phyloP scores from a whole-genome alignment of 1,140 invertebrate genomes.

The Zeugodacus cucurbitae region DNA sequence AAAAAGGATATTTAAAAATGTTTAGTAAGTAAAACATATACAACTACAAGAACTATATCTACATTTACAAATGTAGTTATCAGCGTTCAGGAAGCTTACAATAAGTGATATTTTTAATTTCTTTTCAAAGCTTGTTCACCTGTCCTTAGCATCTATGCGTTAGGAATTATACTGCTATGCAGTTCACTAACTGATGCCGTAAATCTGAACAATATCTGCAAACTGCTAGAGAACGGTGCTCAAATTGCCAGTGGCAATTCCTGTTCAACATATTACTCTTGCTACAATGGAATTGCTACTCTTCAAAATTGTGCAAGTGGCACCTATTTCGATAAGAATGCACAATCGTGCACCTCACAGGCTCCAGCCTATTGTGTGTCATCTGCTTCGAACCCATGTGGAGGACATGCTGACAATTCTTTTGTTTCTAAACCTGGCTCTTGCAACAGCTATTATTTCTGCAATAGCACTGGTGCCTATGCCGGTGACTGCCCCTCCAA shows the following conservation, averaged over 20 bases:
- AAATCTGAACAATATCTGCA: slow-evolving; percentile 50
- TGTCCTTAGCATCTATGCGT: neutral
- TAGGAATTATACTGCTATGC: neutral
- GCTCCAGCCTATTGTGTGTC: slow-evolving; percentile 43
- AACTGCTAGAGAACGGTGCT: slow-evolving; percentile 44
- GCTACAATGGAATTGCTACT: slow-evolving; percentile 43
- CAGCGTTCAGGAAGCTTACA: neutral
- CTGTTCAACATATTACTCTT: slow-evolving; percentile 49
- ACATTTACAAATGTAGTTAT: neutral
- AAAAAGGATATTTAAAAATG: neutral
- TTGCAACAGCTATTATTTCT: slow-evolving; percentile 51
- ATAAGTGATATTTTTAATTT: neutral
- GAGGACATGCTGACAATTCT: slow-evolving; percentile 42
- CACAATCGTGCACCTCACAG: neutral
- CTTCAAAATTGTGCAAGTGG: slow-evolving; percentile 40
- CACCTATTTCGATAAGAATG: slow-evolving; percentile 36
- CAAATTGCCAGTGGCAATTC: slow-evolving; percentile 47
- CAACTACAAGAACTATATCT: neutral
- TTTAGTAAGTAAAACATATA: neutral
- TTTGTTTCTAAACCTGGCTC: slow-evolving; percentile 42
- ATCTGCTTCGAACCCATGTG: slow-evolving; percentile 43
- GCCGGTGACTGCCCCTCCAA: slow-evolving; percentile 47
- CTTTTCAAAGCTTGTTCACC: neutral
- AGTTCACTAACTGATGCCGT: neutral
- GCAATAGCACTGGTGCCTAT: slow-evolving; percentile 43